Conservation (phyloP, 2,888 invertebrate species). For the Tolmerus cingulatus region DNA sequence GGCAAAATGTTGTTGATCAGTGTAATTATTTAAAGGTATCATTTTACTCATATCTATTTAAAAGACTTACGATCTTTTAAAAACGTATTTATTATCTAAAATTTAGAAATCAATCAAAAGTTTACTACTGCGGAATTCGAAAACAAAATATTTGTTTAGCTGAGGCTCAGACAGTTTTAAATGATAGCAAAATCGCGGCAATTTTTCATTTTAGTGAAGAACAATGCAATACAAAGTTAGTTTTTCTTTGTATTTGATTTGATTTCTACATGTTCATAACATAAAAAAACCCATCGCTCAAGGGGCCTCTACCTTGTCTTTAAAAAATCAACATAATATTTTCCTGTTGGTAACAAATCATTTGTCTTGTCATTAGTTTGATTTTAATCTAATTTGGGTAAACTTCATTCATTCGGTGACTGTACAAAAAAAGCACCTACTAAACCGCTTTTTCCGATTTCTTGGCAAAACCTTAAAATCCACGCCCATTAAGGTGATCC, state of each 20-base stretch:
- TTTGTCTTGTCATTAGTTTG: not conserved
- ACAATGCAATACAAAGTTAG: not conserved
- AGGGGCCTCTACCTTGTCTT: not conserved
- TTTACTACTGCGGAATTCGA: too few species aligned
- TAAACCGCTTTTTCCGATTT: not conserved
- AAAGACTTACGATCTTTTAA: too few species aligned
- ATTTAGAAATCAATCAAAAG: too few species aligned
- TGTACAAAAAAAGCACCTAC: not conserved
- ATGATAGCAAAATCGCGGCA: too few species aligned
- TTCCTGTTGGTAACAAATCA: not conserved
- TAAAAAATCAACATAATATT: not conserved
- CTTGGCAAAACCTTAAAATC: not conserved
- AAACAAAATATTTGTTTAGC: too few species aligned
- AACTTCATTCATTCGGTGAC: not conserved
- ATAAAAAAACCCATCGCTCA: not conserved
- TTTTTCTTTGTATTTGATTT: not conserved
- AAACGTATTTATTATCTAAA: too few species aligned
- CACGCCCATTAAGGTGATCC: not conserved
- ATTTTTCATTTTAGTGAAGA: not conserved
- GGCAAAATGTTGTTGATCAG: too few species aligned
- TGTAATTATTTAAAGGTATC: too few species aligned
- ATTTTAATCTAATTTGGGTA: not conserved
- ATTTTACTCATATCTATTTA: too few species aligned
- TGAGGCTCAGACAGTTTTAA: too few species aligned
- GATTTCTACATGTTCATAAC: not conserved